phyloP scores from a whole-genome alignment of 23 tunicate species.

The Botrylloides violaceus region DNA sequence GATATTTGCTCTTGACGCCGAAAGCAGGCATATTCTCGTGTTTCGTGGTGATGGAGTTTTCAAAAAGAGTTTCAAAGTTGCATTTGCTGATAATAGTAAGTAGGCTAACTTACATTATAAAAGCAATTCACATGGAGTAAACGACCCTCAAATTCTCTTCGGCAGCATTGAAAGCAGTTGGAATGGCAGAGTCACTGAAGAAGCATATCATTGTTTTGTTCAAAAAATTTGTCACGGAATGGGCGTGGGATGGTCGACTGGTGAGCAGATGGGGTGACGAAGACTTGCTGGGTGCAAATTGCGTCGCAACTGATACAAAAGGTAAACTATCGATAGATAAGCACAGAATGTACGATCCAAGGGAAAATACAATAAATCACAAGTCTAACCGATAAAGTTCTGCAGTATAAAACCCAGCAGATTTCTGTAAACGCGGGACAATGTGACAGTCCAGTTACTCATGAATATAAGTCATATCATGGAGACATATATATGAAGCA shows the following conservation, averaged over 20 bases:
- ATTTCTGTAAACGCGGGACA: too few relatives aligned
- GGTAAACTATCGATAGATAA: slow-evolving; percentile 1
- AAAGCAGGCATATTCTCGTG: slow-evolving; percentile 35
- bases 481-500: too few relatives aligned
- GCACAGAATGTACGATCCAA: too few relatives aligned
- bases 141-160: slow-evolving; percentile 1
- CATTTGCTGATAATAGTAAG: slow-evolving; percentile 45
- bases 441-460: too few relatives aligned
- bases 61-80: slow-evolving; percentile 27
- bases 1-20: slow-evolving; percentile 41
- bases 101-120: too few relatives aligned
- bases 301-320: slow-evolving; percentile 40
- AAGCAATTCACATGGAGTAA: background rate
- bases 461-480: too few relatives aligned
- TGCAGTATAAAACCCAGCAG: too few relatives aligned
- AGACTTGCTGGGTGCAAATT: slow-evolving; percentile 34
- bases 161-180: slow-evolving; percentile 41
- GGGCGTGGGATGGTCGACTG: slow-evolving; percentile 35
- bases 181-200: slow-evolving; percentile 19
- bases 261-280: slow-evolving; percentile 29
- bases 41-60: slow-evolving; percentile 45
- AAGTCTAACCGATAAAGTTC: too few relatives aligned
- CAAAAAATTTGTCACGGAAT: slow-evolving; percentile 27
- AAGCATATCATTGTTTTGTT: slow-evolving; percentile 29
- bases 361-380: too few relatives aligned